Evolutionary conservation across 1,140 invertebrate species (phyloP).

Genomic region (Drosophila biarmipes): DNA sequence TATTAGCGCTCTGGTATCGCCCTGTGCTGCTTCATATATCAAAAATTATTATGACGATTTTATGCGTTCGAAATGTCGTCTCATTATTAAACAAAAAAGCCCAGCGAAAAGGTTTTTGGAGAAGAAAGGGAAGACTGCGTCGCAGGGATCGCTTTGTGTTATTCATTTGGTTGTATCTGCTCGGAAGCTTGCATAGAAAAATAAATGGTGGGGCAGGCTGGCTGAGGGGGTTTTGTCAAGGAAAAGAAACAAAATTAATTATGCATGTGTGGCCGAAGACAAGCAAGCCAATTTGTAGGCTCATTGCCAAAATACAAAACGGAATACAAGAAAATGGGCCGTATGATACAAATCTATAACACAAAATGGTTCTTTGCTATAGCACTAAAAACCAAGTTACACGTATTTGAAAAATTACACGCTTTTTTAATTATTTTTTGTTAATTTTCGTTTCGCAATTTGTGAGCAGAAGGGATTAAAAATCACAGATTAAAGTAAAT

Average conservation of each 20-base stretch:
- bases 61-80: constrained; percentile 85
- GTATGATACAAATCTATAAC: neutral
- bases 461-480: too few species aligned
- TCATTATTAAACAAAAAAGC: constrained; percentile 84
- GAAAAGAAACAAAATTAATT: constrained; percentile 68
- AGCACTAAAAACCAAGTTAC: neutral
- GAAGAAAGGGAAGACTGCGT: constrained; percentile 24
- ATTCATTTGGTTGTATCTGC: constrained; percentile 46
- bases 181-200: constrained; percentile 52
- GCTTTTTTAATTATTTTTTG: too few species aligned
- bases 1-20: constrained; percentile 77
- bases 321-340: constrained; percentile 16
- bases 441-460: too few species aligned
- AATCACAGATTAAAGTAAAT: too few species aligned
- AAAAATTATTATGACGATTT: constrained; percentile 85
- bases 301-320: constrained; percentile 65
- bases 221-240: constrained; percentile 19
- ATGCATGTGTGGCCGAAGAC: constrained; percentile 61
- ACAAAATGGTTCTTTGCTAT: neutral
- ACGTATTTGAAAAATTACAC: too few species aligned
- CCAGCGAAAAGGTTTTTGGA: constrained; percentile 37
- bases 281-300: constrained; percentile 77
- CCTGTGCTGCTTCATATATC: constrained; percentile 84
- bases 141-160: constrained; percentile 44
- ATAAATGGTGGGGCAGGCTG: constrained; percentile 8